phyloP scores from a whole-genome alignment of 2,888 invertebrate species.

The Uloborus plumipes region DNA sequence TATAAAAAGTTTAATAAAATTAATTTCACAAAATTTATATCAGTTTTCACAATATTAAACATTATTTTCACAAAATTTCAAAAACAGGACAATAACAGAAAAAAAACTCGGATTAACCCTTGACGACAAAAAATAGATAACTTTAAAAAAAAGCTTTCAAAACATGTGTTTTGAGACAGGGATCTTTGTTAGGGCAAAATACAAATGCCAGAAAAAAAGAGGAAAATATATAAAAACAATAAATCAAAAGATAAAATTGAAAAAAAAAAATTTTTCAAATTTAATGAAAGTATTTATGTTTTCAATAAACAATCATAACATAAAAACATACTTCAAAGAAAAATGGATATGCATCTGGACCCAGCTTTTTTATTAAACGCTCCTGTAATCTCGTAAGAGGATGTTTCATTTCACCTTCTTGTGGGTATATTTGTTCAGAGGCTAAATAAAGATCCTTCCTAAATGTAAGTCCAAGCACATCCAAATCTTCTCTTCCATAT shows the following conservation, averaged over 20 bases:
- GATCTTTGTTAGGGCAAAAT: too few species aligned
- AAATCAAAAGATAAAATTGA: not conserved
- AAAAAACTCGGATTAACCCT: too few species aligned
- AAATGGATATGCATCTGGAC: conserved; percentile 97
- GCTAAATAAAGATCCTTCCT: conserved; percentile 97
- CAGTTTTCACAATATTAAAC: too few species aligned
- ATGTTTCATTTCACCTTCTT: conserved; percentile 76
- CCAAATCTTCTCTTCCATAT: conserved; percentile 98
- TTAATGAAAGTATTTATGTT: not conserved
- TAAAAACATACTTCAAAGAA: conserved; percentile 83
- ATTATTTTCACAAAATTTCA: too few species aligned
- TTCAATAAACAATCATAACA: not conserved
- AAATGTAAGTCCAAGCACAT: conserved; percentile 94
- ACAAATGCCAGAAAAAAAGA: too few species aligned
- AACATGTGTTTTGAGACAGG: too few species aligned
- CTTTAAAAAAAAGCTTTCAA: too few species aligned
- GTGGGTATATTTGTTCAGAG: conserved; percentile 89
- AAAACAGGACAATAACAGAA: too few species aligned
- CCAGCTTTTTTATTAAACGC: conserved; percentile 94
- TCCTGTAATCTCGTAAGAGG: conserved; percentile 92
- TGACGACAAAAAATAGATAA: too few species aligned
- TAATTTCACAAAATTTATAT: too few species aligned
- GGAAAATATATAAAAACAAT: not conserved
- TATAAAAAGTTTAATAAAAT: too few species aligned
- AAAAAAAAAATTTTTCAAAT: not conserved